phyloP scores from a whole-genome alignment of 2,797 vertebrate species.

The Notolabrus celidotus region DNA sequence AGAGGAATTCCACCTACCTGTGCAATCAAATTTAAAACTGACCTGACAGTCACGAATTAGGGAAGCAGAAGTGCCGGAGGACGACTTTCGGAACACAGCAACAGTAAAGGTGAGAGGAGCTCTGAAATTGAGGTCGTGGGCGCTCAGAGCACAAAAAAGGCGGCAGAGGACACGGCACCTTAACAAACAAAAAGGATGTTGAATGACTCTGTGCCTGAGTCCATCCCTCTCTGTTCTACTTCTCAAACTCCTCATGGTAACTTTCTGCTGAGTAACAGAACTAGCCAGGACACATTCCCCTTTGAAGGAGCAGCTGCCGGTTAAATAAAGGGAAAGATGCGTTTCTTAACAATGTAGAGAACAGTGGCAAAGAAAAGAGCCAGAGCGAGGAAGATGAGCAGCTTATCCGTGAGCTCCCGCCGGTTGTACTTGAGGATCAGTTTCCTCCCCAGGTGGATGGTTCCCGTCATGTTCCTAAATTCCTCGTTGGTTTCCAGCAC shows the following conservation, averaged over 20 bases:
- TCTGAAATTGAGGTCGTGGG: no score
- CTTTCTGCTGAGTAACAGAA: not conserved
- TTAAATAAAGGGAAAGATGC: constrained; percentile 88
- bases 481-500: constrained; percentile 95
- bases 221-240: no score
- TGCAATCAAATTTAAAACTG: no score
- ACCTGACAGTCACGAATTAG: no score
- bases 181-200: no score
- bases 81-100: no score
- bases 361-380: constrained; percentile 95
- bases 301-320: not conserved
- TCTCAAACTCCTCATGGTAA: constrained; percentile 7
- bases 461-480: constrained; percentile 95
- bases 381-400: constrained; percentile 94
- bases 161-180: no score
- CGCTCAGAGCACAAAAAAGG: no score
- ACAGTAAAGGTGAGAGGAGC: no score
- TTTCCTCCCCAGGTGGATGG: constrained; percentile 92
- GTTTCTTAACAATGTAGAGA: constrained; percentile 96
- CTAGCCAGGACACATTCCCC: no score
- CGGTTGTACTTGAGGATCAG: constrained; percentile 98
- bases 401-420: constrained; percentile 94
- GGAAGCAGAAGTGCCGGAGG: not conserved
- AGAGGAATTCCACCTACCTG: no score
- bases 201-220: no score